Evolutionary conservation across 2,888 invertebrate species (phyloP), one percentile per base, ranked within the genome.

Genomic region (Nysson spinosus): DNA sequence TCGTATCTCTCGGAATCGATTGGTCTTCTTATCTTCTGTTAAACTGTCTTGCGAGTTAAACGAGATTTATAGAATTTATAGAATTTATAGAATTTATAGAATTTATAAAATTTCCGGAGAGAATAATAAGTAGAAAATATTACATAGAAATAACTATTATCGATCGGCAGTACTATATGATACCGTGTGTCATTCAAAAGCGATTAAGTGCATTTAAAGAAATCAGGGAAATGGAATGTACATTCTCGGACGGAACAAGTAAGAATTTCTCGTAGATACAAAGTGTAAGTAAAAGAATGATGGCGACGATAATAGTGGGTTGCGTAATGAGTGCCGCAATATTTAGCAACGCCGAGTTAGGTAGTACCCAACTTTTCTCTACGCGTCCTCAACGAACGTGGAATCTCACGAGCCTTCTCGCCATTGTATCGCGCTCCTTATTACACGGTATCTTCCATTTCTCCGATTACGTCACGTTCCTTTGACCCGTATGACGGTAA

Each of bases 291-390:
- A 67, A 57, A 71, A 60, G 70, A 62, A 66, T 63, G 62, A 72
- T 58, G 65, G 63, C 40, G 50, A 49, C 43, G 70, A 70, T 72
- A 70, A 74, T 69, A 70, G 58, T 70, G 49, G 17, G 62, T 72
- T 73, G 52, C 72, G 66, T 54, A 76, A 75, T 72, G 47, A 30
- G 62, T 74, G 69, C 63, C 71, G 67, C 72, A 72, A 79, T 65
- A 63, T 80, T 78, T 77, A 69, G 67, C 65, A 63, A 76, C 37
- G 55, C 50, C 40, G 55, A 28, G 54, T 47, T 62, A 51, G 62
- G 47, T 28, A 32, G 50, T 60, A 65, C 11, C 62, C 22, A 56
- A 60, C 55, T 69, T 75, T 75, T 62, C 24, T 37, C 14, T 7
- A 32, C 35, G 49, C 6, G 16, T 6, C 28, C 39, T 20, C 43